phyloP scores from a whole-genome alignment of 2,113 vertebrate genomes.

The Eretmochelys imbricata region DNA sequence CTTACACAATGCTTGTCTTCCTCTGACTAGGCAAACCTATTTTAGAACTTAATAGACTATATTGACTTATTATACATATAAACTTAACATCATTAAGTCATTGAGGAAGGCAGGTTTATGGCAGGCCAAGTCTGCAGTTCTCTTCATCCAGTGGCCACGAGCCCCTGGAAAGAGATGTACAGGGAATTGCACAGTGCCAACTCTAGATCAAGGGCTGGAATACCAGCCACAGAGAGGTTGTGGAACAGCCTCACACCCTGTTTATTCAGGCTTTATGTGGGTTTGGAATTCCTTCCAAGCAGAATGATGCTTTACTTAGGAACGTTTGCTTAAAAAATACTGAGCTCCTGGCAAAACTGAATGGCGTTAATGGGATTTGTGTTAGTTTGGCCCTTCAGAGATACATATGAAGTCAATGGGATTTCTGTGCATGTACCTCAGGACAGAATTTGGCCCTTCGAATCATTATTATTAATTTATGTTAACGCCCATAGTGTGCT shows the following conservation, averaged over 20 bases:
- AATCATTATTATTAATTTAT: not conserved
- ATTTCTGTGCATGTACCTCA: not conserved
- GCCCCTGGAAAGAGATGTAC: not conserved
- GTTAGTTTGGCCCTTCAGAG: not conserved
- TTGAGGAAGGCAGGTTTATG: not conserved
- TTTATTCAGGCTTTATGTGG: not conserved
- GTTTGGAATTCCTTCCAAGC: not conserved
- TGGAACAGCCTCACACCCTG: rapidly evolving
- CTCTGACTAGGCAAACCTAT: not conserved
- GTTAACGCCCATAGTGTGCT: not conserved
- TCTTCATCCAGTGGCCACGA: not conserved
- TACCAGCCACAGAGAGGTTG: not conserved
- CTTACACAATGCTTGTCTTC: not conserved
- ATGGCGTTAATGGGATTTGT: not conserved
- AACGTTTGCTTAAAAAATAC: not conserved
- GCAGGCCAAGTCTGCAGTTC: not conserved
- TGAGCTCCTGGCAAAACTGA: not conserved
- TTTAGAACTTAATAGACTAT: not conserved
- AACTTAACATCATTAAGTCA: rapidly evolving
- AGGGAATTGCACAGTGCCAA: not conserved
- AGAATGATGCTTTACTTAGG: not conserved
- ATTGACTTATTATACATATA: not conserved
- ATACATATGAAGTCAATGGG: not conserved
- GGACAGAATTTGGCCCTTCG: not conserved
- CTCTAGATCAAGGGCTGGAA: not conserved